These are phyloP conservation scores for Pelagia noctiluca DNA, from an alignment of 30 jellyfish, hydroid and myxozoan genomes.

Conservation along the genomic window DNA sequence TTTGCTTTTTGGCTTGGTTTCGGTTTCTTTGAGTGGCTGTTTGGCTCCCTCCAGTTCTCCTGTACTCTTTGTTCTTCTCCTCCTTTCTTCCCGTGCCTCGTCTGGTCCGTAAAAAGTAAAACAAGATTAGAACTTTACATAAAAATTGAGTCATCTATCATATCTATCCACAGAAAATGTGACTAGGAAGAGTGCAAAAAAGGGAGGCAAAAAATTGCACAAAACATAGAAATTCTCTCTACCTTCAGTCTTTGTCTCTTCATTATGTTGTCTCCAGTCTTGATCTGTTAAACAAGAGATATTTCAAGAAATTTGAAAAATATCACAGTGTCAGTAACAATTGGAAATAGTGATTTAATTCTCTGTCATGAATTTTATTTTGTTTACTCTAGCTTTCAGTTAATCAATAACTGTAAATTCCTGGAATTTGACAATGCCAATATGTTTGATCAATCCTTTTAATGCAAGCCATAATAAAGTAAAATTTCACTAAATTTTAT, in stretches of 20 bases:
- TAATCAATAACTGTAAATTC: background rate
- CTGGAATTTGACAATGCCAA: background rate
- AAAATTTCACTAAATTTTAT: too few relatives aligned
- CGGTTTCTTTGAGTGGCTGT: conserved; percentile 38
- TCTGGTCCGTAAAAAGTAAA: background rate
- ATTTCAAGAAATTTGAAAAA: background rate
- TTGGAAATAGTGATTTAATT: background rate
- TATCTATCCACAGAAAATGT: background rate
- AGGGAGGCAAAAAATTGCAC: background rate
- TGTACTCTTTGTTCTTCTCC: conserved; percentile 74
- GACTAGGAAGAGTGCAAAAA: conserved; percentile 17
- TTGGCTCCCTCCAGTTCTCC: conserved; percentile 63
- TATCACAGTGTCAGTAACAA: background rate
- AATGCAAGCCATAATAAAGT: too few relatives aligned
- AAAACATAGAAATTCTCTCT: background rate
- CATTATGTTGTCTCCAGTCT: conserved; percentile 61
- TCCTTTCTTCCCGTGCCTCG: conserved; percentile 39
- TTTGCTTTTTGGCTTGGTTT: conserved; percentile 29
- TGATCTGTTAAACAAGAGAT: conserved; percentile 31
- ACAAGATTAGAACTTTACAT: background rate
- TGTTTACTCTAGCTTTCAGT: background rate
- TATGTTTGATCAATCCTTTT: too few relatives aligned
- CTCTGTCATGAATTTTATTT: background rate
- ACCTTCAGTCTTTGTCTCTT: conserved; percentile 57
- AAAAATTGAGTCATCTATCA: background rate